A percentile compares a stretch with the other conserved stretches of the same genome.
phyloP scores from a whole-genome alignment of 2,888 invertebrate genomes.

The Pollenia amentaria region DNA sequence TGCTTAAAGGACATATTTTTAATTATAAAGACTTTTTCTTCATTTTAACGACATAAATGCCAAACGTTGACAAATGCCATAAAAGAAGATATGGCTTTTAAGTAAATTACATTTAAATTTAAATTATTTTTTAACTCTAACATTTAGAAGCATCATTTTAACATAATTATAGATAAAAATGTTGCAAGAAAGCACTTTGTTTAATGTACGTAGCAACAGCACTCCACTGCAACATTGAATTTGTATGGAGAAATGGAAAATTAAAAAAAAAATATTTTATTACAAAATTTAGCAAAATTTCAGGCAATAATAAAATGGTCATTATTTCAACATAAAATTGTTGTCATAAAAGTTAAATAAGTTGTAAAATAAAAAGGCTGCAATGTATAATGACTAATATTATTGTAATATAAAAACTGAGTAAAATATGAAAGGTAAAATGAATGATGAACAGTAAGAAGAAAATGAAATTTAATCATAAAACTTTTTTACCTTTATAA shows the following conservation, averaged over 20 bases:
- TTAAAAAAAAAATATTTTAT: constrained; percentile 11
- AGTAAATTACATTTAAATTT: neutral
- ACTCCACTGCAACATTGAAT: neutral
- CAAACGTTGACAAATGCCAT: constrained; percentile 3
- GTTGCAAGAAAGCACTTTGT: constrained; percentile 15
- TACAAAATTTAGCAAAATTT: neutral
- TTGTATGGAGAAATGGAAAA: neutral
- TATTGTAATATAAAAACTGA: neutral
- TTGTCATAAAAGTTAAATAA: neutral
- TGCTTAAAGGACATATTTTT: constrained; percentile 5
- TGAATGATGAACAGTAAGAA: neutral
- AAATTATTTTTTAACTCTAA: neutral
- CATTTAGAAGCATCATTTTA: neutral
- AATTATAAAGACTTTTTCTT: neutral
- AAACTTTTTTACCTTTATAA: constrained; percentile 53
- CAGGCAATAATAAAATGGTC: constrained; percentile 17
- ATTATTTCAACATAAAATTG: constrained; percentile 12
- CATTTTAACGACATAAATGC: neutral
- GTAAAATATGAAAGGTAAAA: neutral
- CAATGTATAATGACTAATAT: neutral
- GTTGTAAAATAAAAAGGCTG: neutral
- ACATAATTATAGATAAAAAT: constrained; percentile 24
- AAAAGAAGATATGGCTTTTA: neutral
- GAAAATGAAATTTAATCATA: constrained; percentile 48
- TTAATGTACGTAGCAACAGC: neutral